phyloP scores from a whole-genome alignment of 2,113 vertebrate genomes.

The Uria lomvia region DNA sequence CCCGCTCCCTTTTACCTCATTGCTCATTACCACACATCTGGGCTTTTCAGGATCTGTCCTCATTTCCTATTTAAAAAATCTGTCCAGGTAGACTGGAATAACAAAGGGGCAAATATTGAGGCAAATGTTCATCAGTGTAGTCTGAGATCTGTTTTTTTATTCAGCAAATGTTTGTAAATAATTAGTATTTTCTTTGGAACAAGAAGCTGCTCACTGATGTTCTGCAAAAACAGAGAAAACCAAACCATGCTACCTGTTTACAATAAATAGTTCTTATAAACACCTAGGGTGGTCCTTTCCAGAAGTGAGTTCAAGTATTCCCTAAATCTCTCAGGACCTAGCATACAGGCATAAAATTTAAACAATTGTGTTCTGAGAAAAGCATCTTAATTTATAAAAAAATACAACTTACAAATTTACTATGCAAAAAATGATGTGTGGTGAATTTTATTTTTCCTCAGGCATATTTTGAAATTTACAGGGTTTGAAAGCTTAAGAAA shows the following conservation, averaged over 20 bases:
- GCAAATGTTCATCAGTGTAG: not conserved
- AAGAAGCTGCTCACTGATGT: not conserved
- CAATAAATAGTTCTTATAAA: not conserved
- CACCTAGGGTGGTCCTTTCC: not conserved
- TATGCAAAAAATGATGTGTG: not conserved
- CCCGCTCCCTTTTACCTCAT: not conserved
- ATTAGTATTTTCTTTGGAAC: not conserved
- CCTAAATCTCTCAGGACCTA: not conserved
- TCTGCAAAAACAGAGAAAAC: not conserved
- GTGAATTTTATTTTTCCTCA: conserved; percentile 52
- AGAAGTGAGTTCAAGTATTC: not conserved
- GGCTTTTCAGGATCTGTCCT: not conserved
- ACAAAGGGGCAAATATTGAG: not conserved
- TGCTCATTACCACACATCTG: not conserved
- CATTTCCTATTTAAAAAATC: not conserved
- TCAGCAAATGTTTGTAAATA: not conserved
- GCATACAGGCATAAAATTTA: not conserved
- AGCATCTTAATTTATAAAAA: conserved; percentile 28
- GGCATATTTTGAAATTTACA: conserved; percentile 54
- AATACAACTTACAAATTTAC: conserved; percentile 17
- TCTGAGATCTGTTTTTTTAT: not conserved
- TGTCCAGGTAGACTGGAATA: not conserved
- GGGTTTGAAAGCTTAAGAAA: conserved; percentile 60
- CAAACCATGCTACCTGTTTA: not conserved
- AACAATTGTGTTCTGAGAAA: not conserved